These are phyloP conservation scores for Plebejus melissa DNA, from an alignment of 2,888 invertebrate genomes.

Conservation along the genomic window DNA sequence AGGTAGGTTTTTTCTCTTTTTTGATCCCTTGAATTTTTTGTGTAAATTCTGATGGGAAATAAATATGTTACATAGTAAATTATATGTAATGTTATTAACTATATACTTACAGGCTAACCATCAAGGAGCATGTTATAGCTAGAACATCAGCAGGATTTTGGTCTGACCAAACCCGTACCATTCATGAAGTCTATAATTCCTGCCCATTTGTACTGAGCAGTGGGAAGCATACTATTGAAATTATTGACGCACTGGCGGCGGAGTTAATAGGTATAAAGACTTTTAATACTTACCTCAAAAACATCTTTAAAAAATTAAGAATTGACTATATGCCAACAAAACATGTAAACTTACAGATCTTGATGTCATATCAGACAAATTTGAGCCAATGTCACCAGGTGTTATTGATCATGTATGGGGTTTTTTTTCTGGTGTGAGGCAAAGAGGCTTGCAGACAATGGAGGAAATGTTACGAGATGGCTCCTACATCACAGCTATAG, in stretches of 20 bases:
- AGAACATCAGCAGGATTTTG: conserved; percentile 91
- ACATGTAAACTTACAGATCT: conserved; percentile 71
- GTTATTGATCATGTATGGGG: conserved; percentile 91
- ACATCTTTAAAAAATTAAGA: neutral
- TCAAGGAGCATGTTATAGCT: conserved; percentile 91
- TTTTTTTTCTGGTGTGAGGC: conserved; percentile 89
- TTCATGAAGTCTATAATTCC: conserved; percentile 87
- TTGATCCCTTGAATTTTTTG: too few relatives aligned
- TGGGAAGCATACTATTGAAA: conserved; percentile 82
- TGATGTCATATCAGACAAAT: conserved; percentile 90
- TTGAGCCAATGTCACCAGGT: conserved; percentile 86
- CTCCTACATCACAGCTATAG: conserved; percentile 88
- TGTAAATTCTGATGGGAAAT: too few relatives aligned
- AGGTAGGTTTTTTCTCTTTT: conserved; percentile 54
- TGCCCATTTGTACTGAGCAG: conserved; percentile 88
- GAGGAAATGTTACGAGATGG: conserved; percentile 92
- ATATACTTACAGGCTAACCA: conserved; percentile 75
- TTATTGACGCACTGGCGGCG: conserved; percentile 86
- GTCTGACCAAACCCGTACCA: conserved; percentile 88
- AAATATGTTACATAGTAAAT: too few relatives aligned
- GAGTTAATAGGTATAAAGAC: conserved; percentile 78
- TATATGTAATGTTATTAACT: too few relatives aligned
- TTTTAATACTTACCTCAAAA: neutral
- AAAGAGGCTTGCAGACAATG: conserved; percentile 91
- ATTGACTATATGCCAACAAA: neutral